These are phyloP conservation scores for Drosophila cyrtoloma DNA, from an alignment of 2,888 invertebrate species.

Conservation along the genomic window DNA sequence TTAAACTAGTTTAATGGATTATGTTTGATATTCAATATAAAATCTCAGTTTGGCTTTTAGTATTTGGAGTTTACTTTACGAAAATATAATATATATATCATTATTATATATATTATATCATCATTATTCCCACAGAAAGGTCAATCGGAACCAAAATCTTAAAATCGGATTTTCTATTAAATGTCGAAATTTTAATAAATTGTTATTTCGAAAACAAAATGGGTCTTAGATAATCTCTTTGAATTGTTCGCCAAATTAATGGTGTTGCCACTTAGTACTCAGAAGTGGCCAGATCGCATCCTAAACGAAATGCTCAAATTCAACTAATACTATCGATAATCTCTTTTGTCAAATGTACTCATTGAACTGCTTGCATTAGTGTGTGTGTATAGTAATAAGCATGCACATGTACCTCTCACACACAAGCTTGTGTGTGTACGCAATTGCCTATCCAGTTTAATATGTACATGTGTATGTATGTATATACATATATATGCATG, in stretches of 20 bases:
- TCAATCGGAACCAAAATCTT: no score
- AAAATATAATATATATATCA: not conserved
- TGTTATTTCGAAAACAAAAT: not conserved
- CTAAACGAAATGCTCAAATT: no score
- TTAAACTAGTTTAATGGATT: not conserved
- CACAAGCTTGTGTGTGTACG: not conserved
- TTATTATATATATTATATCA: not conserved
- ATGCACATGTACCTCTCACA: not conserved
- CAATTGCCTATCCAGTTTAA: not conserved
- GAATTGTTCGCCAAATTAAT: not conserved
- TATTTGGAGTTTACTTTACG: not conserved
- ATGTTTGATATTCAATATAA: not conserved
- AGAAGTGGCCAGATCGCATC: not conserved
- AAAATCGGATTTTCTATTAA: no score
- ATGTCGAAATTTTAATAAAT: no score
- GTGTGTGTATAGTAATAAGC: not conserved
- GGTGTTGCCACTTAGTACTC: slow-evolving; percentile 27
- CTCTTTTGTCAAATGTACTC: slow-evolving; percentile 40
- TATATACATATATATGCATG: not conserved
- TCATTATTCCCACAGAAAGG: not conserved
- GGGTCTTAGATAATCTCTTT: not conserved
- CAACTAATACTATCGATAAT: slow-evolving; percentile 38
- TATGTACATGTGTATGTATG: not conserved
- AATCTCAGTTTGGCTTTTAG: not conserved
- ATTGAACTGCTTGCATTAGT: slow-evolving; percentile 3